These are phyloP conservation scores for Zeus faber DNA, from an alignment of 2,113 vertebrate species.

Conservation along the genomic window DNA sequence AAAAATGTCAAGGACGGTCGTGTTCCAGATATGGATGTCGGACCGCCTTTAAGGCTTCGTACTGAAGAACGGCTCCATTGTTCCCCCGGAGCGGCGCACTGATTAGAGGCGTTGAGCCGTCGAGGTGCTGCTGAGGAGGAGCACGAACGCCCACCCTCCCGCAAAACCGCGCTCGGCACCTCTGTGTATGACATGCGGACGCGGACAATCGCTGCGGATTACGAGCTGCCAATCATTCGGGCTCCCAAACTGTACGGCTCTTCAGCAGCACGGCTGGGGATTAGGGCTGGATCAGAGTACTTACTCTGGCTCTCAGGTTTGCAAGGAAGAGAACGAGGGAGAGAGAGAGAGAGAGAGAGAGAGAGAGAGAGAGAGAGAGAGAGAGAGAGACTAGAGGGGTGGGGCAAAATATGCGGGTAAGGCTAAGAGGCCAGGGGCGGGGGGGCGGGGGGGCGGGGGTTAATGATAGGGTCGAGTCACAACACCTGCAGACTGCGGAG, in stretches of 20 bases:
- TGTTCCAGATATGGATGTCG: constrained; percentile 20
- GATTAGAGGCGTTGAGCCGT: constrained; percentile 23
- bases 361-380: not conserved
- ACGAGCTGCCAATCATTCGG: constrained; percentile 45
- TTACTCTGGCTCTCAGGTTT: constrained; percentile 29
- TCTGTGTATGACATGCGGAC: not conserved
- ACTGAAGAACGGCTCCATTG: constrained; percentile 19
- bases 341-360: constrained; percentile 1
- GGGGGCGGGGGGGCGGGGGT: not conserved
- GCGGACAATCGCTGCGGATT: constrained; percentile 26
- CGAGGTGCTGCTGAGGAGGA: not conserved
- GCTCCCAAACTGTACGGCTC: constrained; percentile 21
- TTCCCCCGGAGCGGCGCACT: constrained; percentile 19
- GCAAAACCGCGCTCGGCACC: too few relatives aligned
- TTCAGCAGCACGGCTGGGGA: constrained; percentile 21
- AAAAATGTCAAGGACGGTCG: not conserved
- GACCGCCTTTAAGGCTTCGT: constrained; percentile 16
- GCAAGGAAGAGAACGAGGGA: constrained; percentile 23
- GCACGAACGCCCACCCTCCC: too few relatives aligned
- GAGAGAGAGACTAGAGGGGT: too few relatives aligned
- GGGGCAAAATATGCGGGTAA: too few relatives aligned
- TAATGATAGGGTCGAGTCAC: constrained; percentile 32
- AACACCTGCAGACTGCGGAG: constrained; percentile 32
- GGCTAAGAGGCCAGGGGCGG: too few relatives aligned
- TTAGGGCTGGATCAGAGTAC: constrained; percentile 41